These are phyloP conservation scores for Tetrapedia diversipes DNA, from an alignment of 2,888 invertebrate genomes.

Conservation along the genomic window DNA sequence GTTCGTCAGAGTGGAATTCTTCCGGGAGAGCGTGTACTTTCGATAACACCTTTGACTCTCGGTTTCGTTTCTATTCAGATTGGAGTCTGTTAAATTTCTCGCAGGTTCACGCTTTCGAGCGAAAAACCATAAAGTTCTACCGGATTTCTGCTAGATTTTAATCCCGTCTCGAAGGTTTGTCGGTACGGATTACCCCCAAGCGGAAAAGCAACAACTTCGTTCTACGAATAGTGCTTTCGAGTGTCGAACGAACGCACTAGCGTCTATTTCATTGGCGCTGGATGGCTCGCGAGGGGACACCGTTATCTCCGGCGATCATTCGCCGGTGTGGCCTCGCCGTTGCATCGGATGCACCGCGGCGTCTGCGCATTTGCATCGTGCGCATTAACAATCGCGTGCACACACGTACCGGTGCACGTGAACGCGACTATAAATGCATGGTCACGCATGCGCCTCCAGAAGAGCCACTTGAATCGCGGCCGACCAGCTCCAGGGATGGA, in stretches of 20 bases:
- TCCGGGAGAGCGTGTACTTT: not conserved
- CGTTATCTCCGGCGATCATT: constrained; percentile 52
- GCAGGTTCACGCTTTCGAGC: not conserved
- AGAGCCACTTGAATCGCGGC: constrained; percentile 56
- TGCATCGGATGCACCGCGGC: constrained; percentile 49
- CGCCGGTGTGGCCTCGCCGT: constrained; percentile 43
- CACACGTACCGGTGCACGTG: constrained; percentile 25
- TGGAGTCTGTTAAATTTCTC: not conserved
- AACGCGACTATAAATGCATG: constrained; percentile 42
- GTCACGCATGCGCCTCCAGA: constrained; percentile 64
- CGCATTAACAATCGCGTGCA: constrained; percentile 38
- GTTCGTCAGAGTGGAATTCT: not conserved
- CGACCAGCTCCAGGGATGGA: constrained; percentile 53
- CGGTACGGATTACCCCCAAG: too few relatives aligned
- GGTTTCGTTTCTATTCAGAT: not conserved
- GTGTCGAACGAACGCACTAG: constrained; percentile 10
- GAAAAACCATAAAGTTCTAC: too few relatives aligned
- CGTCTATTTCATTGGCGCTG: constrained; percentile 12
- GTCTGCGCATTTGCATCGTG: constrained; percentile 58
- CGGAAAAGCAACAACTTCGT: too few relatives aligned
- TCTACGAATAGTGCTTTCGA: too few relatives aligned
- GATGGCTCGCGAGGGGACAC: constrained; percentile 25
- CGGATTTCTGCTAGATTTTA: too few relatives aligned
- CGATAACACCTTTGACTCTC: constrained; percentile 2
- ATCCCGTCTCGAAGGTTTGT: too few relatives aligned